Conservation (phyloP, 2,888 invertebrate genomes). For the Erebia palarica region DNA sequence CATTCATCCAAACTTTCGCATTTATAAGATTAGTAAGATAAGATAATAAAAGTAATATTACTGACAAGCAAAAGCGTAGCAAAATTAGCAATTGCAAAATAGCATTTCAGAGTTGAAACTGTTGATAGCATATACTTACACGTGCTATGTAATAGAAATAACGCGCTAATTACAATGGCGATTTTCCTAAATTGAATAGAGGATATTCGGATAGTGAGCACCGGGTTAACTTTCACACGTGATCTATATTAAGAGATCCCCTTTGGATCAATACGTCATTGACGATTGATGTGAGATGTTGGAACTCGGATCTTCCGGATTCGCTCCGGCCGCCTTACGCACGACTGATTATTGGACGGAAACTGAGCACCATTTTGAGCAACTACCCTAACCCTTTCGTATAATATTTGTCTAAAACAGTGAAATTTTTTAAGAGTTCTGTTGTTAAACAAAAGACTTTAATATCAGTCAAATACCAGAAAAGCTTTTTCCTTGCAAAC, state of each 20-base stretch:
- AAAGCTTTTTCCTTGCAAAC: too few species aligned
- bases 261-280: slow-evolving; percentile 22
- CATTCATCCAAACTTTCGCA: too few species aligned
- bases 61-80: too few species aligned
- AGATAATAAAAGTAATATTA: too few species aligned
- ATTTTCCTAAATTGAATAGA: not conserved
- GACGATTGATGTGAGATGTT: slow-evolving; percentile 20
- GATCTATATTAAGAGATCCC: slow-evolving; percentile 22
- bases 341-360: slow-evolving; percentile 6
- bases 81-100: too few species aligned
- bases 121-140: not conserved
- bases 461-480: too few species aligned
- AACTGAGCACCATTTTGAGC: not conserved
- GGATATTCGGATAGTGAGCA: not conserved
- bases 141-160: too few species aligned
- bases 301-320: not conserved
- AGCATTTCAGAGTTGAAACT: not conserved
- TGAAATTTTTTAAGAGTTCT: not conserved
- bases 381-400: not conserved
- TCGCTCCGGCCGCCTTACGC: not conserved
- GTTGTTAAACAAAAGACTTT: too few species aligned
- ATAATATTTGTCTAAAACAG: not conserved
- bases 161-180: not conserved
- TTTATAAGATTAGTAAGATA: too few species aligned
- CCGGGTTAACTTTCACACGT: slow-evolving; percentile 7